Conservation (phyloP, 2,888 invertebrate genomes). For the Aphidius colemani region DNA sequence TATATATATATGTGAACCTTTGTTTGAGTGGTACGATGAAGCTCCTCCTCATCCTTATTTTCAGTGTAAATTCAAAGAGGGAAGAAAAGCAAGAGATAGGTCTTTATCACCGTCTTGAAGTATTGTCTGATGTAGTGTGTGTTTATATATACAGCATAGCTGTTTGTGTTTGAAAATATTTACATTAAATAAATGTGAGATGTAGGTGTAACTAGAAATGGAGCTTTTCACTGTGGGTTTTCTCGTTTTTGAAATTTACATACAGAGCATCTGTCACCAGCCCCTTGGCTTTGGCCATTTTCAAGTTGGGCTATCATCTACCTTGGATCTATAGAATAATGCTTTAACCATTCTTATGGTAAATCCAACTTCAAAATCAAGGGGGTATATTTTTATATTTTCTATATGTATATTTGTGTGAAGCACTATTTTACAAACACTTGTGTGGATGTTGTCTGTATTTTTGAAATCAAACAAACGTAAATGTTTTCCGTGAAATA, state of each 20-base stretch:
- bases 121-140: background rate
- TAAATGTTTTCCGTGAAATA: no score
- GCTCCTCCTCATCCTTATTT: background rate
- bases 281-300: conserved; percentile 57
- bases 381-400: no score
- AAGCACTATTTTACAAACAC: no score
- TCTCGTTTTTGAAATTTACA: conserved; percentile 49
- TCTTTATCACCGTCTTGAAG: conserved; percentile 21
- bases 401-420: no score
- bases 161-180: conserved; percentile 2
- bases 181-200: conserved; percentile 21
- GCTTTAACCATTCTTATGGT: conserved; percentile 58
- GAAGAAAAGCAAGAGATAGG: conserved; percentile 25
- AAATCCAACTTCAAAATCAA: conserved; percentile 31
- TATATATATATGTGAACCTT: conserved; percentile 7
- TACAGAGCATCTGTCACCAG: conserved; percentile 61
- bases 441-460: no score
- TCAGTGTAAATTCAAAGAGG: background rate
- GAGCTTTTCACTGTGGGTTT: conserved; percentile 30
- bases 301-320: conserved; percentile 55
- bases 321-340: conserved; percentile 58
- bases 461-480: no score
- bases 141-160: background rate
- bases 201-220: conserved; percentile 30
- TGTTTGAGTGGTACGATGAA: background rate